phyloP scores from a whole-genome alignment of 2,888 invertebrate species.

The Xiphydria camelus region DNA sequence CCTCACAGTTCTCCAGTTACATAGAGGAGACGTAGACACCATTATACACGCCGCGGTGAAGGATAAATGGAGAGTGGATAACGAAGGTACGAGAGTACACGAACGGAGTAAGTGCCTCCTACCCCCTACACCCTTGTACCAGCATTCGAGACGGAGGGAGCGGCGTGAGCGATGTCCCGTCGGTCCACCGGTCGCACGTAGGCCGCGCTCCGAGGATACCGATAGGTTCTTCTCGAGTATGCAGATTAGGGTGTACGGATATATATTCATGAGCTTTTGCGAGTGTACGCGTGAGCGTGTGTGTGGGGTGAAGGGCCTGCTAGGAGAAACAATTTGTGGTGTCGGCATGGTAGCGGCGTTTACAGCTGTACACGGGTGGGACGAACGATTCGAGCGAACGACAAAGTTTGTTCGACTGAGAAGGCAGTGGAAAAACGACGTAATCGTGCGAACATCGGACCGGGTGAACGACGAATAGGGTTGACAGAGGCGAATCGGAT shows the following conservation, averaged over 20 bases:
- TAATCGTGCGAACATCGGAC: too few relatives aligned
- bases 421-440: too few relatives aligned
- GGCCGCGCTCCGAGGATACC: conserved; percentile 22
- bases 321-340: neutral
- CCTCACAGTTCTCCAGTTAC: conserved; percentile 48
- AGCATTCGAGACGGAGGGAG: conserved; percentile 33
- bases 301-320: neutral
- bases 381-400: too few relatives aligned
- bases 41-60: conserved; percentile 31
- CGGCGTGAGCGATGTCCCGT: conserved; percentile 50
- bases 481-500: too few relatives aligned
- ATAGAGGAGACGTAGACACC: conserved; percentile 27
- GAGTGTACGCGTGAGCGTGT: neutral
- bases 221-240: conserved; percentile 41
- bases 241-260: conserved; percentile 33
- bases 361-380: too few relatives aligned
- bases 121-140: conserved; percentile 11
- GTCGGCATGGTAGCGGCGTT: too few relatives aligned
- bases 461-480: too few relatives aligned
- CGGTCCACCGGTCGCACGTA: conserved; percentile 40
- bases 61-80: conserved; percentile 53
- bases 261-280: neutral
- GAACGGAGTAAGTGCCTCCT: conserved; percentile 44
- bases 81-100: conserved; percentile 53
- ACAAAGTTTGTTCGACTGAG: too few relatives aligned